Evolutionary conservation across 2,797 vertebrate species (phyloP).

Genomic region (Bovichtus diacanthus): DNA sequence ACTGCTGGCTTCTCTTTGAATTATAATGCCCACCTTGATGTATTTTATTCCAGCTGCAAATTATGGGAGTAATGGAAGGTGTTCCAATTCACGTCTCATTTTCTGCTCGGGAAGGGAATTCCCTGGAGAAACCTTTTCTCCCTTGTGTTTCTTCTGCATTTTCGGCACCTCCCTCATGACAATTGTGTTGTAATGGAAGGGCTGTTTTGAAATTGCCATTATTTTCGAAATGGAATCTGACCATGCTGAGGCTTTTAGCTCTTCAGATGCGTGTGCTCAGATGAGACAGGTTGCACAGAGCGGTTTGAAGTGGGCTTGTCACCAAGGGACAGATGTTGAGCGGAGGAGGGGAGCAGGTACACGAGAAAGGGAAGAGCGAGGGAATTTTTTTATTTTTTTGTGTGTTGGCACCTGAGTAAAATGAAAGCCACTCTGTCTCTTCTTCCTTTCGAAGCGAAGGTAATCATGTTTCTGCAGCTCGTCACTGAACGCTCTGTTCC

Average conservation of each 20-base stretch:
- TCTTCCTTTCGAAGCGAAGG: constrained; percentile 72
- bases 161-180: constrained; percentile 66
- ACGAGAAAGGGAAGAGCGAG: constrained; percentile 24
- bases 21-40: constrained; percentile 73
- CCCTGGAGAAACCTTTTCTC: constrained; percentile 72
- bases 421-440: constrained; percentile 71
- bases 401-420: constrained; percentile 71
- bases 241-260: constrained; percentile 76
- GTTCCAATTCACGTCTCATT: constrained; percentile 77
- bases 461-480: constrained; percentile 81
- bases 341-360: constrained; percentile 49
- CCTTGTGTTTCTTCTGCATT: constrained; percentile 48
- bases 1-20: constrained; percentile 57
- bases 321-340: constrained; percentile 73
- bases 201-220: constrained; percentile 82
- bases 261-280: constrained; percentile 73
- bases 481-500: constrained; percentile 71
- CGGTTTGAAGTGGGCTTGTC: constrained; percentile 80
- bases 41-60: constrained; percentile 78
- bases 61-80: constrained; percentile 76
- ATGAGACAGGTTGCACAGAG: constrained; percentile 72
- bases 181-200: constrained; percentile 79
- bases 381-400: constrained; percentile 43
- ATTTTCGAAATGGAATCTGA: constrained; percentile 80
- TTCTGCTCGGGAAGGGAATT: constrained; percentile 78